Percentiles rank a stretch among this genome's conserved stretches.
These are phyloP conservation scores for Pangasius djambal DNA, from an alignment of 2,797 vertebrate species.

Conservation along the genomic window DNA sequence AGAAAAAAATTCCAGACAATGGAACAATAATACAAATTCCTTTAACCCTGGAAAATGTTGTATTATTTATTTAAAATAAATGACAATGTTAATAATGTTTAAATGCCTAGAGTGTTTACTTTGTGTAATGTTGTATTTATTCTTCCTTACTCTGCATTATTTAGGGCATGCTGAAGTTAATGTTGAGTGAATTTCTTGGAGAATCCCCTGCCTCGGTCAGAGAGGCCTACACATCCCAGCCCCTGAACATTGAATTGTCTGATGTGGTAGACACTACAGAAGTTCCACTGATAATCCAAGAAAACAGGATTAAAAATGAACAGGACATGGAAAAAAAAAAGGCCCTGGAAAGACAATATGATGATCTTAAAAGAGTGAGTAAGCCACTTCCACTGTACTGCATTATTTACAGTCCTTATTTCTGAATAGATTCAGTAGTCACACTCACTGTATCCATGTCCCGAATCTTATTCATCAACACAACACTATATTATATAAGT, in stretches of 20 bases:
- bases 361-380: neutral
- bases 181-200: constrained; percentile 6
- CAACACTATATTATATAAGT: too few species aligned
- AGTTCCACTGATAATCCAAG: constrained; percentile 18
- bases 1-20: neutral
- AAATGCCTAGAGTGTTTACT: neutral
- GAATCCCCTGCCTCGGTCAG: neutral
- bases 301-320: constrained; percentile 18
- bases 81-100: neutral
- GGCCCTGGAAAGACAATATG: neutral
- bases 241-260: neutral
- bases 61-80: neutral
- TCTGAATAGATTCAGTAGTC: too few species aligned
- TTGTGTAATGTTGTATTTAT: neutral
- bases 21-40: neutral
- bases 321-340: neutral
- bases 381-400: too few species aligned
- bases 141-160: neutral
- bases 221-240: neutral
- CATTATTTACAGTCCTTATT: too few species aligned
- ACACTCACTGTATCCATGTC: too few species aligned
- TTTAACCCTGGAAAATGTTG: neutral
- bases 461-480: too few species aligned
- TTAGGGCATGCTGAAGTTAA: neutral
- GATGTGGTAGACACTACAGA: neutral